Evolutionary conservation across 2,888 invertebrate genomes (phyloP), one percentile per base, ranked within the genome.

Genomic region (Heteromurus nitidus): DNA sequence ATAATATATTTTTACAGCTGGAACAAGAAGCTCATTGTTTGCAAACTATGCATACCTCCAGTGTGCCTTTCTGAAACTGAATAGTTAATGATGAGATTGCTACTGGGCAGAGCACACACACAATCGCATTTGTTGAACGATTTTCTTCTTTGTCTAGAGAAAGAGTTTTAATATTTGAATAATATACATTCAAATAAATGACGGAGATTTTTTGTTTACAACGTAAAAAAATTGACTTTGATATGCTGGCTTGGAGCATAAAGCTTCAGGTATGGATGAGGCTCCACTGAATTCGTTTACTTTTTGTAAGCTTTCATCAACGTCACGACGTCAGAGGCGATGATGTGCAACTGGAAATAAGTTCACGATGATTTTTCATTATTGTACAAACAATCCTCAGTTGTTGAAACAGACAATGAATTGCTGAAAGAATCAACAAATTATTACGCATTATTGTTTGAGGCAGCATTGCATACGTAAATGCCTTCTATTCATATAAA

Each of bases 1-100:
- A 72, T 76, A 82, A 77, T 77, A 76, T 68, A 76, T 77, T 77
- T 77, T 70, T 77, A 70, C 77, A 77, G 36, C 53, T 68, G 77
- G 64, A 77, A 77, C 77, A 70, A 77, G 70, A 18, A 55, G 70
- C 72, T 55, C 55, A 72, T 79, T 79, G 70, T 79, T 72, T 36
- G 7, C 5, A 16, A 2, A 13, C 5, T 60, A 20, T 60, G 58
- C 77, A 69, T 77, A 77, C 77, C 77, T 62, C 77, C 77, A 60
- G 47, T 31, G 31, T 62, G 31, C 50, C 11, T 36, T 55, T 77
- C 62, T 47, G 47, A 60, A 47, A 69, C 62, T 47, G 65, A 53
- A 69, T 53, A 62, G 62, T 62, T 69, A 72, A 72, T 79, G 65
- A 79, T 79, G 64, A 79, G 72, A 79, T 79, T 79, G 79, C 79